A percentile compares a stretch with the other conserved stretches of the same genome.
phyloP scores from a whole-genome alignment of 2,113 vertebrate genomes.

The Zosterops hypoxanthus region DNA sequence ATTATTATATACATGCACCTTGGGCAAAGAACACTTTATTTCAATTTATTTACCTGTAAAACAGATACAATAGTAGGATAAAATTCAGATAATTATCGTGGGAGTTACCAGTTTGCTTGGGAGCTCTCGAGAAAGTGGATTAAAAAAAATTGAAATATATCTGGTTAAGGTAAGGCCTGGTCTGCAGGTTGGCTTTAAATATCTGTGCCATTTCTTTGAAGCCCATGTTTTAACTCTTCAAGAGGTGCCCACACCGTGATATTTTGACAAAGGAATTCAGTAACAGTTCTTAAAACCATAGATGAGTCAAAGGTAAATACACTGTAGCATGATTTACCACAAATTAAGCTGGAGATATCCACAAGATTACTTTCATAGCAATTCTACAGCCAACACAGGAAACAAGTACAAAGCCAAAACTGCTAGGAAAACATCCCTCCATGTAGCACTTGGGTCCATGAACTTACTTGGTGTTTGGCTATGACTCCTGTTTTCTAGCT shows the following conservation, averaged over 20 bases:
- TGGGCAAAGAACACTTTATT: neutral
- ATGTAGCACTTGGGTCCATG: neutral
- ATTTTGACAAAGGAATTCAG: neutral
- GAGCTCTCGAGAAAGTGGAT: neutral
- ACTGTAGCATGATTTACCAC: neutral
- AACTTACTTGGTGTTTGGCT: conserved; percentile 39
- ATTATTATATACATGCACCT: neutral
- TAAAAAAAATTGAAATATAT: neutral
- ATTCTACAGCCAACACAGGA: conserved; percentile 15
- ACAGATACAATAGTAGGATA: neutral
- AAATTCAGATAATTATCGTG: neutral
- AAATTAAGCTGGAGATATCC: conserved; percentile 33
- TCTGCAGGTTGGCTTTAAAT: neutral
- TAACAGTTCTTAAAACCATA: conserved; percentile 25
- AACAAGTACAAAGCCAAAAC: conserved; percentile 48
- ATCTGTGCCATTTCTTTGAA: neutral
- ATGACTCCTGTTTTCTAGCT: neutral
- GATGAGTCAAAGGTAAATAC: conserved; percentile 51
- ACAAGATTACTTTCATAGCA: conserved; percentile 20
- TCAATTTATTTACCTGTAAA: neutral
- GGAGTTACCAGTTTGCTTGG: neutral
- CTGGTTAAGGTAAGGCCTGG: neutral
- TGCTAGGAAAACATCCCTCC: conserved; percentile 42
- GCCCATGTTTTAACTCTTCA: neutral
- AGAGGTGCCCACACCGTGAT: neutral